Evolutionary conservation across 2,113 vertebrate genomes (phyloP).

Genomic region (Microcebus tavaratra): DNA sequence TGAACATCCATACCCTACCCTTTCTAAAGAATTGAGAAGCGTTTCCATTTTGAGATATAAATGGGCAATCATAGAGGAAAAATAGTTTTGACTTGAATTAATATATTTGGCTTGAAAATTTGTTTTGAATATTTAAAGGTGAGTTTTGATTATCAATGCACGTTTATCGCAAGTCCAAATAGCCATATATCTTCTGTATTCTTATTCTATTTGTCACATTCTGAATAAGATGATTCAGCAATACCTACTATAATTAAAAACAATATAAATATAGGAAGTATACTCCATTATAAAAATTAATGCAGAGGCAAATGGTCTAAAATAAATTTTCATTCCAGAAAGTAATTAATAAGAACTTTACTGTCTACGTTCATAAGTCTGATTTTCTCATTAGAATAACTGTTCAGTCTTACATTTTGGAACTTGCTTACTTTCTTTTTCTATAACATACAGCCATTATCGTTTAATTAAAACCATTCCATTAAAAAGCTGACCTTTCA

Average conservation of each 20-base stretch:
- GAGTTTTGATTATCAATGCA: neutral
- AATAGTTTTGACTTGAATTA: neutral
- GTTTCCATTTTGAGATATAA: slow-evolving; percentile 5
- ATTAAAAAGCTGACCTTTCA: slow-evolving; percentile 36
- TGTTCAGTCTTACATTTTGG: neutral
- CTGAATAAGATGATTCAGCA: neutral
- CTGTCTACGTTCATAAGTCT: slow-evolving; percentile 4
- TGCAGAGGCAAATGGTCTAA: slow-evolving; percentile 1
- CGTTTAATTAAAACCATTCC: slow-evolving; percentile 47
- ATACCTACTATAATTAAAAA: slow-evolving; percentile 11
- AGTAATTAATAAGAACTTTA: slow-evolving; percentile 43
- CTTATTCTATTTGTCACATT: neutral
- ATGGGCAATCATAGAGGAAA: neutral
- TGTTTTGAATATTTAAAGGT: neutral
- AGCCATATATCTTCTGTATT: neutral
- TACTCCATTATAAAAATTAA: slow-evolving; percentile 11
- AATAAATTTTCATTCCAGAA: slow-evolving; percentile 54
- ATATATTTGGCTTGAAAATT: neutral
- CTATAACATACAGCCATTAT: slow-evolving; percentile 21
- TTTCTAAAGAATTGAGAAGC: neutral
- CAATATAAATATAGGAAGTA: slow-evolving; percentile 8
- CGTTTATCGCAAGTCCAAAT: slow-evolving; percentile 5
- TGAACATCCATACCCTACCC: neutral
- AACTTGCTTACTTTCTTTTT: slow-evolving; percentile 33
- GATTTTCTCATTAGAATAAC: slow-evolving; percentile 15